phyloP scores from a whole-genome alignment of 2,888 invertebrate genomes.

The Dasypolia templi region DNA sequence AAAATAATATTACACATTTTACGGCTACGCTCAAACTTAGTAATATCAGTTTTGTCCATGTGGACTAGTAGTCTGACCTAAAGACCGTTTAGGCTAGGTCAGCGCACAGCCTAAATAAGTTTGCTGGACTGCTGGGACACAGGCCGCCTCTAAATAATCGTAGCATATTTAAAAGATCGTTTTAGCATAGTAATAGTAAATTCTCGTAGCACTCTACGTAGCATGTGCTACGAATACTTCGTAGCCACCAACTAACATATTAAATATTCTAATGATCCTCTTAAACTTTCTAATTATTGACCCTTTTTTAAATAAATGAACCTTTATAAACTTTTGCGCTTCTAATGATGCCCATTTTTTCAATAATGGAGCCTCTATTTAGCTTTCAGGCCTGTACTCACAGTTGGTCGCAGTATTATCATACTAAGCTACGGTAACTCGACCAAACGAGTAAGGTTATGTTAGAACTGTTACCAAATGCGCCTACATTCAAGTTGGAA shows the following conservation, averaged over 20 bases:
- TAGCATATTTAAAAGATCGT: not conserved
- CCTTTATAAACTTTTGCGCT: not conserved
- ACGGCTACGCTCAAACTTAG: not conserved
- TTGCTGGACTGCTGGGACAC: no score
- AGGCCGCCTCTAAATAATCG: no score
- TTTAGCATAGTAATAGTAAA: not conserved
- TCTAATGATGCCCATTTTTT: not conserved
- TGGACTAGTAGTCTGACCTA: not conserved
- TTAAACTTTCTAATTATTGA: not conserved
- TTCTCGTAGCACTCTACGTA: constrained; percentile 9
- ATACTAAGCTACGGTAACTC: not conserved
- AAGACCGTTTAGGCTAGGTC: not conserved
- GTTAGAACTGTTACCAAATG: not conserved
- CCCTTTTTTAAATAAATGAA: not conserved
- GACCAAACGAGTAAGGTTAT: not conserved
- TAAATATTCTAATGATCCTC: not conserved
- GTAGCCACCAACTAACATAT: not conserved
- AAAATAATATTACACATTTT: no score
- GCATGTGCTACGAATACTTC: not conserved
- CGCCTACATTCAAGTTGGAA: no score
- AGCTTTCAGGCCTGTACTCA: no score
- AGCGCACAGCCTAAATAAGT: not conserved
- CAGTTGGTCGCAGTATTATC: not conserved
- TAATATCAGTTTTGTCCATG: not conserved
- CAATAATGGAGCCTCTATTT: not conserved